These are phyloP conservation scores for Ariopsis seemanni DNA, from an alignment of 2,113 vertebrate genomes.

Conservation along the genomic window DNA sequence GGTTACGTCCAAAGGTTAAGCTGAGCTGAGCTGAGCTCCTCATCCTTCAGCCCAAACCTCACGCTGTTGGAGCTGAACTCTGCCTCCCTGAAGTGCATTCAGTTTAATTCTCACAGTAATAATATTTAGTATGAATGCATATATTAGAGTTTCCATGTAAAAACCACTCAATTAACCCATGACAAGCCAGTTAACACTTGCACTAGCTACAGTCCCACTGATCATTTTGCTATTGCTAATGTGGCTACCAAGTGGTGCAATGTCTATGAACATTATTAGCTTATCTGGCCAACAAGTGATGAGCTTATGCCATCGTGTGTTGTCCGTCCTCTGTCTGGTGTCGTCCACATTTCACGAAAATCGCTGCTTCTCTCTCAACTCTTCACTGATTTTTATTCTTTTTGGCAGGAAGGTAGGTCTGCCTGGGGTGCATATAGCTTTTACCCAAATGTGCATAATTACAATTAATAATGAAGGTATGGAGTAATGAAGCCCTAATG, in stretches of 20 bases:
- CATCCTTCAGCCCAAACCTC: background rate
- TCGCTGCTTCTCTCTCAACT: too few species aligned
- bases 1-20: background rate
- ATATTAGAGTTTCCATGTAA: background rate
- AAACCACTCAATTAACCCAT: background rate
- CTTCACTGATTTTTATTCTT: too few species aligned
- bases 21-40: background rate
- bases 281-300: background rate
- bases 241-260: background rate
- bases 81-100: background rate
- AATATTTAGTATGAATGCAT: background rate
- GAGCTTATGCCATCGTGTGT: too few species aligned
- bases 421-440: too few species aligned
- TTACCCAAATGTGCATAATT: too few species aligned
- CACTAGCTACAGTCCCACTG: too few species aligned
- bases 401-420: too few species aligned
- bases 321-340: too few species aligned
- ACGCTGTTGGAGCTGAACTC: background rate
- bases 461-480: too few species aligned
- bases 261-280: background rate
- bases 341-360: too few species aligned
- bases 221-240: background rate
- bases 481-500: too few species aligned
- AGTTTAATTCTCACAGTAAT: background rate
- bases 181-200: background rate